phyloP scores from a whole-genome alignment of 2,888 invertebrate species.

The Choristoneura rosaceana region DNA sequence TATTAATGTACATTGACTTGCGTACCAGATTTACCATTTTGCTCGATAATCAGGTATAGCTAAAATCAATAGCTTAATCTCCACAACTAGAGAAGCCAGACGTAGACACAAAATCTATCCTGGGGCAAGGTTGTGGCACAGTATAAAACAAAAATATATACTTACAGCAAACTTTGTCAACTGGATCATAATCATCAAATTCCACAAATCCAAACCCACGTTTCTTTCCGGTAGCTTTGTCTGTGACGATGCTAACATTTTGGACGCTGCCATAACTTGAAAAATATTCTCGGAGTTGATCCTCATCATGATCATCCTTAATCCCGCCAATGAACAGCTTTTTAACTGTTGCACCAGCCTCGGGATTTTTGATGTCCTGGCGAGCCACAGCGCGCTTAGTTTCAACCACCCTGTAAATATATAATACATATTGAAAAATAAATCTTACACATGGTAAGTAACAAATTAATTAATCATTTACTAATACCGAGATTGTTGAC shows the following conservation, averaged over 20 bases:
- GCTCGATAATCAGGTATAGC: constrained; percentile 76
- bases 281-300: constrained; percentile 94
- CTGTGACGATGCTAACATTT: constrained; percentile 94
- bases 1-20: constrained; percentile 73
- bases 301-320: constrained; percentile 97
- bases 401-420: constrained; percentile 91
- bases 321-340: constrained; percentile 98
- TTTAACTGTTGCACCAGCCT: constrained; percentile 96
- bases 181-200: constrained; percentile 98
- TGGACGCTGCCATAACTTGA: constrained; percentile 93
- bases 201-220: constrained; percentile 98
- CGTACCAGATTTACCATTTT: constrained; percentile 74
- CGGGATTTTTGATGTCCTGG: constrained; percentile 95
- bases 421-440: constrained; percentile 10
- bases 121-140: constrained; percentile 82
- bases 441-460: constrained; percentile 9
- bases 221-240: constrained; percentile 96
- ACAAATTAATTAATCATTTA: not conserved
- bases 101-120: constrained; percentile 72
- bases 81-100: constrained; percentile 84
- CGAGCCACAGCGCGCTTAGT: constrained; percentile 98
- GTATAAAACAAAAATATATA: constrained; percentile 54
- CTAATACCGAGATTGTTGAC: constrained; percentile 61
- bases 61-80: constrained; percentile 77
- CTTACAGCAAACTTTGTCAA: constrained; percentile 98